Percentiles rank a stretch among this genome's conserved stretches.
Evolutionary conservation across 2,113 vertebrate species (phyloP).

Genomic region (Noturus placidus): DNA sequence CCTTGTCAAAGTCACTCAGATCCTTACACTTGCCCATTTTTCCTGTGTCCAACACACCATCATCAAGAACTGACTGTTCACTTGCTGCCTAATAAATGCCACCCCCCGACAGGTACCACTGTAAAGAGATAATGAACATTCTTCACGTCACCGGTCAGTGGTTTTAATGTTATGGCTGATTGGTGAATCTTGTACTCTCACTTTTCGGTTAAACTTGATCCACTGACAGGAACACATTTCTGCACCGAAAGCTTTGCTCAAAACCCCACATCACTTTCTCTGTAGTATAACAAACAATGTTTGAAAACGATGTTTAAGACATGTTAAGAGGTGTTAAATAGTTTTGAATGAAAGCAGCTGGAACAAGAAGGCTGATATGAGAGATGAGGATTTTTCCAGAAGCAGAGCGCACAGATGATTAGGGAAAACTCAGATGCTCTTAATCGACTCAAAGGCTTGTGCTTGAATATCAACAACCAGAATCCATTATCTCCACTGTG

Average conservation of each 20-base stretch:
- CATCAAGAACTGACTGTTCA: too few species aligned
- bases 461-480: conserved; percentile 32
- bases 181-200: background rate
- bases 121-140: too few species aligned
- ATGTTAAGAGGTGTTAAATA: conserved; percentile 18
- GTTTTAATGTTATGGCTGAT: too few species aligned
- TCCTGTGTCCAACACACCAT: too few species aligned
- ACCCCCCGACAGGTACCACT: too few species aligned
- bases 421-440: conserved; percentile 26
- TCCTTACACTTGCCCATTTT: too few species aligned
- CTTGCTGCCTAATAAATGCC: too few species aligned
- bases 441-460: conserved; percentile 43
- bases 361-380: conserved; percentile 9
- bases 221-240: background rate
- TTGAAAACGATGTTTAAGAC: background rate
- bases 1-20: too few species aligned
- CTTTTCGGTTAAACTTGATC: background rate
- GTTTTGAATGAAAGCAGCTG: conserved; percentile 9
- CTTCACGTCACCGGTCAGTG: too few species aligned
- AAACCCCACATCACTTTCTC: background rate
- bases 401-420: background rate
- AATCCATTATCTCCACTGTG: conserved; percentile 50
- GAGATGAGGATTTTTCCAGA: conserved; percentile 5
- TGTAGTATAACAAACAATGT: background rate
- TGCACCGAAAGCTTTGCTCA: background rate